Conservation (phyloP, 92 coral and sea anemone species). For the Metridium senile region DNA sequence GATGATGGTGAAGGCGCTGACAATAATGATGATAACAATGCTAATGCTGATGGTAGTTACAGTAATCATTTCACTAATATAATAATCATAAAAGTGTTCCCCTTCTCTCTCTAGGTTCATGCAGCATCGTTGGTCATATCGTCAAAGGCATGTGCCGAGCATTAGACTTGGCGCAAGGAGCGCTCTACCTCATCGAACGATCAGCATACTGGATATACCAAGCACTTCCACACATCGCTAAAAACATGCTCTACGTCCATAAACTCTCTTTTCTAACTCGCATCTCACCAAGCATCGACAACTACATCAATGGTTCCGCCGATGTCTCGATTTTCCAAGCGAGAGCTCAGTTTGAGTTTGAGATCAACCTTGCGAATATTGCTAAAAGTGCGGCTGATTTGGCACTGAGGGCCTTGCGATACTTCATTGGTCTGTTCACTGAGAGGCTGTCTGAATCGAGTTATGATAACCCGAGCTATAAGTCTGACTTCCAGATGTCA, state of each 20-base stretch:
- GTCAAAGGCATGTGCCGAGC: conserved; percentile 76
- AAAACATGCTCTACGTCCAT: conserved; percentile 60
- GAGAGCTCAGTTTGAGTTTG: conserved; percentile 62
- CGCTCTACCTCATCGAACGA: conserved; percentile 60
- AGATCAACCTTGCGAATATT: conserved; percentile 68
- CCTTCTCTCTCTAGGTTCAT: conserved; percentile 46
- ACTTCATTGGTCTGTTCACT: conserved; percentile 57
- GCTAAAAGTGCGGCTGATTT: conserved; percentile 56
- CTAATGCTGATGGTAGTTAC: too few relatives aligned
- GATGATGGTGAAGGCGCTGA: too few relatives aligned
- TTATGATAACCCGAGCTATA: conserved; percentile 69
- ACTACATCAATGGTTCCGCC: conserved; percentile 63
- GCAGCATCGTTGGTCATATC: conserved; percentile 63
- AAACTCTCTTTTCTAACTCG: conserved; percentile 60
- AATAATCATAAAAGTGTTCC: background rate
- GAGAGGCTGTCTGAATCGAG: conserved; percentile 62
- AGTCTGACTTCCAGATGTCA: conserved; percentile 66
- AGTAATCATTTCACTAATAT: background rate
- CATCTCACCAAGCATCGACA: conserved; percentile 52
- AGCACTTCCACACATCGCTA: conserved; percentile 54
- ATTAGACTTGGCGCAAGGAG: conserved; percentile 65
- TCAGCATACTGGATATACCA: conserved; percentile 77
- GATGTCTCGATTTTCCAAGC: conserved; percentile 67
- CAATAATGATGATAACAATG: too few relatives aligned
- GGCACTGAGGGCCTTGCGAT: conserved; percentile 57